These are phyloP conservation scores for Bradynema listronoti DNA, from an alignment of 1,140 invertebrate genomes.

Conservation along the genomic window DNA sequence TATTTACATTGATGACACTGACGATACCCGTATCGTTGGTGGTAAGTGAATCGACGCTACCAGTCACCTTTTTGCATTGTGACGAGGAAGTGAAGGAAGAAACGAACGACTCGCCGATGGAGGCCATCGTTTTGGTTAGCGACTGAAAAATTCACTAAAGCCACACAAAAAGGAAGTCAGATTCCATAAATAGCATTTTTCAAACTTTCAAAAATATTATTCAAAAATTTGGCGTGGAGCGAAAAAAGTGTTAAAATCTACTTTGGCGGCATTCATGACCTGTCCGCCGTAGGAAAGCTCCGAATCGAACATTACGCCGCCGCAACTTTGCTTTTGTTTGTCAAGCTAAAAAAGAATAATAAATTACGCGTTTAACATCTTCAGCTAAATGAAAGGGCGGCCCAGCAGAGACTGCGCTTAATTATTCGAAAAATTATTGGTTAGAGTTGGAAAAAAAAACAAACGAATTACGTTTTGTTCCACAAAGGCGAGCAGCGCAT, in stretches of 20 bases:
- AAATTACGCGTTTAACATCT: background rate
- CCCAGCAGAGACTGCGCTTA: too few relatives aligned
- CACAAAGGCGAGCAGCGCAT: constrained; percentile 68
- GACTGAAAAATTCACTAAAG: constrained; percentile 39
- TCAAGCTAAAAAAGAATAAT: constrained; percentile 64
- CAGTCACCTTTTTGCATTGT: constrained; percentile 8
- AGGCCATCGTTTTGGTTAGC: constrained; percentile 63
- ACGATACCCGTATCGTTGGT: constrained; percentile 67
- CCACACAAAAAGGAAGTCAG: background rate
- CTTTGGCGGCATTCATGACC: constrained; percentile 87
- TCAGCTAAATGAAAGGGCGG: too few relatives aligned
- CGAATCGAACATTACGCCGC: constrained; percentile 68
- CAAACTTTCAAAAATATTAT: background rate
- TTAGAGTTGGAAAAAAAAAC: too few relatives aligned
- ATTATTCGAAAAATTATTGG: too few relatives aligned
- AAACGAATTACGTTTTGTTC: constrained; percentile 66
- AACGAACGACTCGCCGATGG: constrained; percentile 85
- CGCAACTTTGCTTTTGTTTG: constrained; percentile 74
- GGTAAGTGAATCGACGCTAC: constrained; percentile 6
- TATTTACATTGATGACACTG: constrained; percentile 75
- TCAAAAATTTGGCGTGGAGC: constrained; percentile 2
- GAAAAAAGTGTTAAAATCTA: constrained; percentile 31
- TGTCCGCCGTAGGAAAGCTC: constrained; percentile 87
- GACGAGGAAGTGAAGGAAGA: constrained; percentile 31
- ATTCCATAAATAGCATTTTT: background rate